Evolutionary conservation across 2,113 vertebrate genomes (phyloP).

Genomic region (Dasyprocta punctata): DNA sequence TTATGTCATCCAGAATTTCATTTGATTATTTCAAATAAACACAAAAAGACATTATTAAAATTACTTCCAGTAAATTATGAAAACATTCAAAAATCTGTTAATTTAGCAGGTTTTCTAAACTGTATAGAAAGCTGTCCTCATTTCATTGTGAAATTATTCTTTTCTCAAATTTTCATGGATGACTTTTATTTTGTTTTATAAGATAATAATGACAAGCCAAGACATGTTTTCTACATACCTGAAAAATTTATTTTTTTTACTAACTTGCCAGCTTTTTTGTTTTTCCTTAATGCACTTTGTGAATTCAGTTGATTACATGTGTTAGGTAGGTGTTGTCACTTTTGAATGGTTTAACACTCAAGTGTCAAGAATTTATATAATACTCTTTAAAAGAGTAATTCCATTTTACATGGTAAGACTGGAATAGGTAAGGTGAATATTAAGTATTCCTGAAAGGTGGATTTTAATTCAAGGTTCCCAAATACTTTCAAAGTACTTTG

Average conservation of each 20-base stretch:
- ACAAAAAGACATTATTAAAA: background rate
- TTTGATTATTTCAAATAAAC: conserved; percentile 9
- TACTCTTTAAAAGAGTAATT: background rate
- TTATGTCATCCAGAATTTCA: background rate
- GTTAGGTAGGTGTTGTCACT: background rate
- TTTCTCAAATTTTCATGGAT: background rate
- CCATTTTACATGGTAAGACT: background rate
- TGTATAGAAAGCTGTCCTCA: background rate
- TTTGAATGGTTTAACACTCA: background rate
- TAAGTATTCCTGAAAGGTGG: background rate
- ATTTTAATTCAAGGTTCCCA: background rate
- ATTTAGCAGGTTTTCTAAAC: background rate
- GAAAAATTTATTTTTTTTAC: background rate
- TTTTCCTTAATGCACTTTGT: background rate
- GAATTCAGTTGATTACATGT: background rate
- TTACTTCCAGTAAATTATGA: background rate
- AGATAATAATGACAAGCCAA: background rate
- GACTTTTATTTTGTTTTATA: background rate
- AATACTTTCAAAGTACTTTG: background rate
- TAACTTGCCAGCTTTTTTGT: background rate
- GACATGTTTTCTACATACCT: background rate
- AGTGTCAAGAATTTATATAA: background rate
- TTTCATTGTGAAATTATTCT: background rate
- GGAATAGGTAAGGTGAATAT: background rate
- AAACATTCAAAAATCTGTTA: background rate